phyloP scores from a whole-genome alignment of 2,888 invertebrate genomes.

The Ernsta delagoae region DNA sequence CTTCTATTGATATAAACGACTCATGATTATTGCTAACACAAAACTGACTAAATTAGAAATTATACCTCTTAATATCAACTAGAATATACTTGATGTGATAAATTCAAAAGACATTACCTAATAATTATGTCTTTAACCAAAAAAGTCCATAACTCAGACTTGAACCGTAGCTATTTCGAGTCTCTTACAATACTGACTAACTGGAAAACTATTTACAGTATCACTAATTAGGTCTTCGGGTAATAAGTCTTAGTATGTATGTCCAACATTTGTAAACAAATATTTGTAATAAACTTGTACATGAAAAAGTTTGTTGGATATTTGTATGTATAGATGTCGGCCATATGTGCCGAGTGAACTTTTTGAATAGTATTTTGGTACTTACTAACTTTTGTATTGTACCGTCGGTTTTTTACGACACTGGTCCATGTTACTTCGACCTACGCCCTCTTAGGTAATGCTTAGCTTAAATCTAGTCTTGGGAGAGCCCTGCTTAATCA shows the following conservation, averaged over 20 bases:
- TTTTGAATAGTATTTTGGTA: conserved; percentile 78
- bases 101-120: conserved; percentile 10
- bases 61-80: conserved; percentile 11
- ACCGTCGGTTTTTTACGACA: conserved; percentile 67
- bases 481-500: conserved; percentile 61
- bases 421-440: conserved; percentile 74
- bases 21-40: conserved; percentile 5
- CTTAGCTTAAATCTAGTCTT: conserved; percentile 70
- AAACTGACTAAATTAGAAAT: conserved; percentile 15
- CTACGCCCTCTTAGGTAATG: conserved; percentile 62
- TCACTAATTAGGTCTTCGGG: conserved; percentile 36
- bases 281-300: conserved; percentile 40
- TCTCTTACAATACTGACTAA: conserved; percentile 26
- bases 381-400: conserved; percentile 67
- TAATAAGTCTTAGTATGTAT: conserved; percentile 35
- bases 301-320: conserved; percentile 29
- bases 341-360: conserved; percentile 46
- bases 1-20: background rate
- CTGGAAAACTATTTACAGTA: conserved; percentile 33
- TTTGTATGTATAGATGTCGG: conserved; percentile 40
- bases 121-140: conserved; percentile 24
- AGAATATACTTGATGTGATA: conserved; percentile 16
- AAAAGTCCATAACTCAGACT: conserved; percentile 30
- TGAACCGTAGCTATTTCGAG: conserved; percentile 34
- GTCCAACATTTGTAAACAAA: conserved; percentile 42